These are phyloP conservation scores for Lasioglossum albipes DNA, from an alignment of 1,140 invertebrate species.

Conservation along the genomic window DNA sequence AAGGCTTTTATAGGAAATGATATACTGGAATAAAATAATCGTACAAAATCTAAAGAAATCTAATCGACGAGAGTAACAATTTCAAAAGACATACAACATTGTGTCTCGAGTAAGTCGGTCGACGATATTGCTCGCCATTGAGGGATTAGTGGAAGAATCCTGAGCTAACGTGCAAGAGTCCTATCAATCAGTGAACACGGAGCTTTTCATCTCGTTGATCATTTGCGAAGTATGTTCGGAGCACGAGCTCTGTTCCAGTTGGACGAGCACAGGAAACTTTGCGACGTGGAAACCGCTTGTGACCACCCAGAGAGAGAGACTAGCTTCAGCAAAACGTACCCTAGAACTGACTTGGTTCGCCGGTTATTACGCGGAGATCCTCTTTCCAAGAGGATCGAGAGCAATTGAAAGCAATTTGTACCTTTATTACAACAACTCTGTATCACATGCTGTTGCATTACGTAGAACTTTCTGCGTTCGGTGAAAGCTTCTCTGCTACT, in stretches of 20 bases:
- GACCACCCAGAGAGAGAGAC: conserved; percentile 37
- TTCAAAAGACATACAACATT: too few species aligned
- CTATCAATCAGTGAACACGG: background rate
- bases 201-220: background rate
- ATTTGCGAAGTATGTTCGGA: background rate
- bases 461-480: too few species aligned
- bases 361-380: conserved; percentile 24
- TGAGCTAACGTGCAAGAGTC: background rate
- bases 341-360: conserved; percentile 29
- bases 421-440: conserved; percentile 9
- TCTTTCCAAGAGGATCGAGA: background rate
- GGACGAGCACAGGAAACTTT: conserved; percentile 21
- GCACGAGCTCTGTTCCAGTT: conserved; percentile 8
- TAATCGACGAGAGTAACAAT: too few species aligned
- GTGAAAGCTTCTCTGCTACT: too few species aligned
- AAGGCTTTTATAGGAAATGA: too few species aligned
- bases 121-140: background rate
- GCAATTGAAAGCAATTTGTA: conserved; percentile 32
- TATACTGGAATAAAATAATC: too few species aligned
- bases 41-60: too few species aligned
- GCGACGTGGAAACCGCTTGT: conserved; percentile 36
- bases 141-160: background rate
- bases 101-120: background rate
- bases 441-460: background rate
- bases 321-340: conserved; percentile 39